Evolutionary conservation across 2,888 invertebrate species (phyloP).

Genomic region (Hydriomena furcata): DNA sequence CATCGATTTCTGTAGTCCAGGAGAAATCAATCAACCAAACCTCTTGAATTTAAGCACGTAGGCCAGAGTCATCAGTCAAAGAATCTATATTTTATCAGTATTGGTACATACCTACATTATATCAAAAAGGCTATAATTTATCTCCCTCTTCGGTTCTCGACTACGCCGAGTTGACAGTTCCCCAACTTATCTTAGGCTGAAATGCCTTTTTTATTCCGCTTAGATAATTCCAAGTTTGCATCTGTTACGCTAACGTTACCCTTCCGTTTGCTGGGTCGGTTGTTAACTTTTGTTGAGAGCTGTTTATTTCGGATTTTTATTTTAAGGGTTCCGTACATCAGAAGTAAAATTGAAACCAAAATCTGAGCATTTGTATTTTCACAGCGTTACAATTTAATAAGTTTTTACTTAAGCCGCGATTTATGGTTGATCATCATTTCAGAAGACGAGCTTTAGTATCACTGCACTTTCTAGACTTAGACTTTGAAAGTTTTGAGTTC

Average conservation of each 20-base stretch:
- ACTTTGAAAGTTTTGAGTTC: too few relatives aligned
- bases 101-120: conserved; percentile 18
- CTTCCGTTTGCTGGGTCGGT: conserved; percentile 24
- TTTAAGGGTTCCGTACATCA: neutral
- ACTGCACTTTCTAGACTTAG: too few relatives aligned
- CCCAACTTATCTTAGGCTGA: conserved; percentile 47
- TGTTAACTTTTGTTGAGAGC: conserved; percentile 26
- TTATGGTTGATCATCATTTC: too few relatives aligned
- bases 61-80: conserved; percentile 38
- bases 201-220: conserved; percentile 39
- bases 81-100: conserved; percentile 28
- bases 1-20: conserved; percentile 24
- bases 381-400: too few relatives aligned
- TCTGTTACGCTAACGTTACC: conserved; percentile 33
- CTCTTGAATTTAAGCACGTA: conserved; percentile 35
- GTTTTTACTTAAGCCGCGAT: too few relatives aligned
- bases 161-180: conserved; percentile 49
- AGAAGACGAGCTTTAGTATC: too few relatives aligned
- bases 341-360: neutral
- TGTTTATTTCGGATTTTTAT: conserved; percentile 23
- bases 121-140: conserved; percentile 47
- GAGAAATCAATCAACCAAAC: conserved; percentile 33
- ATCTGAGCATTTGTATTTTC: too few relatives aligned
- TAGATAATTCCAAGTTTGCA: conserved; percentile 37
- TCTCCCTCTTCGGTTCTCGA: conserved; percentile 43